Evolutionary conservation across 2,888 invertebrate genomes (phyloP), one percentile per base, ranked within the genome.

Genomic region (Dichetophora obliterata): DNA sequence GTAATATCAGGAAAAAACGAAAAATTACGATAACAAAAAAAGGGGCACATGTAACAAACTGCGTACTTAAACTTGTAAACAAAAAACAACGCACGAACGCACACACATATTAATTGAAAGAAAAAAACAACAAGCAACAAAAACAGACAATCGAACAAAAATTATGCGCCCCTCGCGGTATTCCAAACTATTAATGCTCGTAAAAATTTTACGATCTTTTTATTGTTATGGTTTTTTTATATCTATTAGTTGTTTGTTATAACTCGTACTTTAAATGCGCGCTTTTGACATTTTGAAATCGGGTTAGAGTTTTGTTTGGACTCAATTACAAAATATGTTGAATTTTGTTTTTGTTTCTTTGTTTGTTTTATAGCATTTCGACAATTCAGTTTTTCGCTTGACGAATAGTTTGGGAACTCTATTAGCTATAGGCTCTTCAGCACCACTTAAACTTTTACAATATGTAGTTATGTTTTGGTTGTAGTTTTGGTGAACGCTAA

Each of bases 151-250:
- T n/a, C n/a, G n/a, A 27, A 27, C n/a, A 65, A 27, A 34, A 68
- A 68, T 68, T 50, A 68, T 68, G 68, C 48, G 68, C 68, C 68
- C 68, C 48, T 68, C 27, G 68, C 27, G 68, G 68, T 50, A 68
- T 68, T 68, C 50, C 6, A 43, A 6, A 27, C 68, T 50, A 27
- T 68, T 24, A 48, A 50, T 68, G 68, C 68, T 68, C 68, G 68
- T 68, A 68, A 68, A 68, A 68, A 14, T 16, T 68, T 68, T 68
- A 68, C 68, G 68, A 68, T 68, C 68, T 52, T 68, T 68, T 68
- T 68, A 27, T 68, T 66, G n/a, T n/a, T 66, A 43, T 66, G 19
- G 19, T 61, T 61, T 61, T 14, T 27, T 27, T 61, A 61, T 61
- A 16, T 66, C 24, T 43, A 43, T 66, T 66, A 9, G 16, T 37